These are phyloP conservation scores for Rhyacophila brunnea DNA, from an alignment of 1,140 invertebrate genomes.

Conservation along the genomic window DNA sequence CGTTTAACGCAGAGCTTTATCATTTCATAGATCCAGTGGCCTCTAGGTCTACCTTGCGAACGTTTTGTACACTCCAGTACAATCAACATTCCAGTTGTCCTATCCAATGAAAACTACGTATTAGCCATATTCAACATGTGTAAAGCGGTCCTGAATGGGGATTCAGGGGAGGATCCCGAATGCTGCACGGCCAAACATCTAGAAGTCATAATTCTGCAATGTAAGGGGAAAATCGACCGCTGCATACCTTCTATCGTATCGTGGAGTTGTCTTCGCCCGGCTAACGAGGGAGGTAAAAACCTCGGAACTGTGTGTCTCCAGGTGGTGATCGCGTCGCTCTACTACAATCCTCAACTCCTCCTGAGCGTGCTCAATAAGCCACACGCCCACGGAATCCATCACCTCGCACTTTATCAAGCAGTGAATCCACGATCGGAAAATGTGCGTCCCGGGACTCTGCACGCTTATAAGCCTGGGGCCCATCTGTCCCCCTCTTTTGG, in stretches of 20 bases:
- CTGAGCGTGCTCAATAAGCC: constrained; percentile 80
- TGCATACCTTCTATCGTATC: constrained; percentile 85
- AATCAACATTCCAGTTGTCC: constrained; percentile 89
- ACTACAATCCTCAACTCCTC: constrained; percentile 87
- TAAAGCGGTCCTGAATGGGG: constrained; percentile 80
- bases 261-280: constrained; percentile 86
- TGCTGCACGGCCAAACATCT: constrained; percentile 96
- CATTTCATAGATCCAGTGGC: too few relatives aligned
- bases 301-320: constrained; percentile 90
- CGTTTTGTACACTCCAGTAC: too few relatives aligned
- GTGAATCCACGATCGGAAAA: constrained; percentile 94
- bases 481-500: constrained; percentile 69
- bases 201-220: constrained; percentile 96
- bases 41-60: too few relatives aligned
- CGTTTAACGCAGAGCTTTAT: too few relatives aligned
- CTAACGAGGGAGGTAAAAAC: constrained; percentile 85
- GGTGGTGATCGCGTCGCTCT: constrained; percentile 93
- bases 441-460: constrained; percentile 92
- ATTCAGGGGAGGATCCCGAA: constrained; percentile 92
- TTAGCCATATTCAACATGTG: constrained; percentile 95
- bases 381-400: constrained; percentile 71
- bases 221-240: constrained; percentile 83
- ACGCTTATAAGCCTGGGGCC: constrained; percentile 78
- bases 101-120: constrained; percentile 86
- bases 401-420: constrained; percentile 92